These are phyloP conservation scores for Actinia tenebrosa DNA, from an alignment of 64 coral and sea anemone genomes.

Conservation along the genomic window DNA sequence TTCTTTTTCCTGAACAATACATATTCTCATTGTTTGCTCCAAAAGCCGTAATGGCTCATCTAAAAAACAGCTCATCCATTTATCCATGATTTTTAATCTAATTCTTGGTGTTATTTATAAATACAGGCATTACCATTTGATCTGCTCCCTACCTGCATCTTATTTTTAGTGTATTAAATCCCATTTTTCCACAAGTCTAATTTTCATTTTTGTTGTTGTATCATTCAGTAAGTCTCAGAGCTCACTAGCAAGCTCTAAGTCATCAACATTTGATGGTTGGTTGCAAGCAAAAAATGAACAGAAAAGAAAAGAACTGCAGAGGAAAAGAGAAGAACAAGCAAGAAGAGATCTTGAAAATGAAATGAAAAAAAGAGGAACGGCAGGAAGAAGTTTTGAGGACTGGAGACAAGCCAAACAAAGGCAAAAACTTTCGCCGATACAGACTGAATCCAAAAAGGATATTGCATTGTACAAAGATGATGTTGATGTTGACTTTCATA, in stretches of 20 bases:
- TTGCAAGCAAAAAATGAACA: slow-evolving; percentile 65
- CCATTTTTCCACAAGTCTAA: neutral
- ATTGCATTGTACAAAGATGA: slow-evolving; percentile 20
- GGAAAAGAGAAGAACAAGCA: slow-evolving; percentile 33
- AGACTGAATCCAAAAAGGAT: slow-evolving; percentile 18
- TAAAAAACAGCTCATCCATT: too few species aligned
- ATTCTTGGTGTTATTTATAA: too few species aligned
- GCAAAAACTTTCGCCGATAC: slow-evolving; percentile 24
- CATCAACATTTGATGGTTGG: slow-evolving; percentile 83
- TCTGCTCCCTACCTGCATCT: neutral
- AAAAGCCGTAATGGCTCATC: too few species aligned
- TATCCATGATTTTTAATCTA: too few species aligned
- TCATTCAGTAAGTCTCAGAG: slow-evolving; percentile 63
- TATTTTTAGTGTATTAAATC: neutral
- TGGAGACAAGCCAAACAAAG: slow-evolving; percentile 57
- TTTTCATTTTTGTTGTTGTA: neutral
- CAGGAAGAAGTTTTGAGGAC: slow-evolving; percentile 61
- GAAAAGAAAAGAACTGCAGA: slow-evolving; percentile 55
- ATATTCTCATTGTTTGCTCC: too few species aligned
- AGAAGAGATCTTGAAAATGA: slow-evolving; percentile 47
- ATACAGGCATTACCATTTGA: too few species aligned
- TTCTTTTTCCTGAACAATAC: too few species aligned
- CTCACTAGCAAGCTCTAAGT: slow-evolving; percentile 62
- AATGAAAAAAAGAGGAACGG: slow-evolving; percentile 36
- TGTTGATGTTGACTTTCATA: slow-evolving; percentile 2